Conservation (phyloP, 1,140 invertebrate genomes). For the Eupristina koningsbergeri region DNA sequence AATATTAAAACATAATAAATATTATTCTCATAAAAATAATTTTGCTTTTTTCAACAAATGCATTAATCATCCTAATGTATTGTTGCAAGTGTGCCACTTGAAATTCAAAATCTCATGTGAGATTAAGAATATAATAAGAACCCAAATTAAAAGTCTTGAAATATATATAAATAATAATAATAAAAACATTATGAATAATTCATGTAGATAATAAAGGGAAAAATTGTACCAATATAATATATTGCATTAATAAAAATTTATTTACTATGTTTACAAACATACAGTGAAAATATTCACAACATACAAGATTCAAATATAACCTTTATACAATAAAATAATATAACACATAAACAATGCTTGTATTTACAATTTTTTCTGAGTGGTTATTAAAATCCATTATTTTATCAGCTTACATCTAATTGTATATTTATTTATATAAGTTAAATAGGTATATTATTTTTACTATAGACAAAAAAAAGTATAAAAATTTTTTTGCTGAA, state of each 20-base stretch:
- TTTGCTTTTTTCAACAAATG: no score
- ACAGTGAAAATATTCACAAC: slow-evolving; percentile 32
- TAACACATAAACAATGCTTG: slow-evolving; percentile 19
- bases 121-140: no score
- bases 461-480: neutral
- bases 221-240: neutral
- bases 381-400: neutral
- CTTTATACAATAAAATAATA: slow-evolving; percentile 41
- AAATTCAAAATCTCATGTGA: no score
- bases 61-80: no score
- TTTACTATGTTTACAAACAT: slow-evolving; percentile 26
- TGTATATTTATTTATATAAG: neutral
- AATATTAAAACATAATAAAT: no score
- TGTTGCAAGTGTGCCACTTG: no score
- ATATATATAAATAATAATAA: no score
- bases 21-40: no score
- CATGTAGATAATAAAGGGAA: no score
- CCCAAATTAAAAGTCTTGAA: no score
- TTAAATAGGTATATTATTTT: slow-evolving; percentile 4
- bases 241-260: slow-evolving; percentile 31
- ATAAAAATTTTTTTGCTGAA: slow-evolving; percentile 3
- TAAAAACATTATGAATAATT: no score
- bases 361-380: slow-evolving; percentile 39
- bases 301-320: slow-evolving; percentile 14
- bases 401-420: neutral